phyloP scores from a whole-genome alignment of 2,888 invertebrate genomes.

The Caenorhabditis sp. region DNA sequence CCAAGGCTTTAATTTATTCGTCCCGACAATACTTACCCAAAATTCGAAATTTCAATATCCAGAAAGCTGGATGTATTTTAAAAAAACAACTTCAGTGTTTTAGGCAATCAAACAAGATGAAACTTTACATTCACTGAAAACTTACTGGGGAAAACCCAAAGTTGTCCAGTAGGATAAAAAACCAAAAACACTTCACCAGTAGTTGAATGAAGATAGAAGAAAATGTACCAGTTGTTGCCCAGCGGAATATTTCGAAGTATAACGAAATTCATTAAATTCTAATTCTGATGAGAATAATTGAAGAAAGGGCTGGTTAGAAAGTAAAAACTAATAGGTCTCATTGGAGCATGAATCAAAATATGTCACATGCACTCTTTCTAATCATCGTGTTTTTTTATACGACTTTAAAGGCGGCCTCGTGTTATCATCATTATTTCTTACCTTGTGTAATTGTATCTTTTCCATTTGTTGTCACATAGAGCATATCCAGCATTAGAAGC shows the following conservation, averaged over 20 bases:
- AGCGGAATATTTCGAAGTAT: not conserved
- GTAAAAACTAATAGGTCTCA: not conserved
- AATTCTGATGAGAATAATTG: not conserved
- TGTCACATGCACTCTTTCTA: not conserved
- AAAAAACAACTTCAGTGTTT: too few species aligned
- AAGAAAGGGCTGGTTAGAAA: not conserved
- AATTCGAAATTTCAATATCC: too few species aligned
- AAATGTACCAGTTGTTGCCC: not conserved
- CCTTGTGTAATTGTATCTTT: not conserved
- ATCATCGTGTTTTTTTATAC: not conserved
- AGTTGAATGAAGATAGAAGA: too few species aligned
- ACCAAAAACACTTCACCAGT: too few species aligned
- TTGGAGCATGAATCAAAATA: not conserved
- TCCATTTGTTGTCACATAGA: constrained; percentile 2
- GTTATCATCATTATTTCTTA: not conserved
- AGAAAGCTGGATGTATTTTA: too few species aligned
- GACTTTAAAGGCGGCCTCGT: not conserved
- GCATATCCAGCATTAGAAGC: constrained; percentile 8
- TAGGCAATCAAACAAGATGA: too few species aligned
- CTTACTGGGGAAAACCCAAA: too few species aligned
- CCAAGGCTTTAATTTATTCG: too few species aligned
- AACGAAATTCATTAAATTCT: not conserved
- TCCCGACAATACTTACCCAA: too few species aligned
- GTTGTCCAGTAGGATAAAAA: too few species aligned
- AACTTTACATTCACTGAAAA: too few species aligned